phyloP scores from a whole-genome alignment of 2,113 vertebrate genomes.

The Scartelaos histophorus region DNA sequence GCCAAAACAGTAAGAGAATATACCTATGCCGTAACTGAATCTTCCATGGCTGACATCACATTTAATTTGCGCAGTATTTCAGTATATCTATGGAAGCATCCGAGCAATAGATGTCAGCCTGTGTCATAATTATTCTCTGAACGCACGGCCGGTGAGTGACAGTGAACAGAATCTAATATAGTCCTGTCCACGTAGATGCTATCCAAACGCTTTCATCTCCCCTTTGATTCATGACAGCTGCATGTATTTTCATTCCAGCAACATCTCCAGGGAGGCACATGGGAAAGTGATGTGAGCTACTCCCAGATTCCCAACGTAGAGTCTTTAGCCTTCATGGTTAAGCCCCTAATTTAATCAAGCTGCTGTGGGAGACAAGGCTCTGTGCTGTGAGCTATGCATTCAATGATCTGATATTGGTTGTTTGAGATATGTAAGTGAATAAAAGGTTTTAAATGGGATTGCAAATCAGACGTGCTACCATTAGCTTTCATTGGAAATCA shows the following conservation, averaged over 20 bases:
- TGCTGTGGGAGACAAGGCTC: slow-evolving; percentile 26
- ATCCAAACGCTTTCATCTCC: slow-evolving; percentile 2
- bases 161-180: slow-evolving; percentile 4
- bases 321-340: slow-evolving; percentile 13
- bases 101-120: background rate
- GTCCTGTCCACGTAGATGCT: background rate
- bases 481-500: slow-evolving; percentile 29
- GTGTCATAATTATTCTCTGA: slow-evolving; percentile 2
- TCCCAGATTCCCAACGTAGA: slow-evolving; percentile 6
- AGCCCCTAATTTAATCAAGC: slow-evolving; percentile 49
- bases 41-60: background rate
- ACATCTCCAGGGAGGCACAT: slow-evolving; percentile 11
- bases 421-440: slow-evolving; percentile 1
- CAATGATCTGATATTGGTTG: slow-evolving; percentile 27
- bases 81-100: slow-evolving; percentile 3
- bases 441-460: slow-evolving; percentile 34
- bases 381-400: slow-evolving; percentile 27
- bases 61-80: slow-evolving; percentile 5
- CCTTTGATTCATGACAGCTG: background rate
- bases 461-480: slow-evolving; percentile 43
- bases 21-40: background rate
- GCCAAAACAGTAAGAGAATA: background rate
- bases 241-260: background rate
- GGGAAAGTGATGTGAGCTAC: slow-evolving; percentile 19
- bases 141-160: background rate